Percentiles rank a stretch among this genome's conserved stretches.
phyloP scores from a whole-genome alignment of 2,797 vertebrate species.

The Hafferia zeledoni region DNA sequence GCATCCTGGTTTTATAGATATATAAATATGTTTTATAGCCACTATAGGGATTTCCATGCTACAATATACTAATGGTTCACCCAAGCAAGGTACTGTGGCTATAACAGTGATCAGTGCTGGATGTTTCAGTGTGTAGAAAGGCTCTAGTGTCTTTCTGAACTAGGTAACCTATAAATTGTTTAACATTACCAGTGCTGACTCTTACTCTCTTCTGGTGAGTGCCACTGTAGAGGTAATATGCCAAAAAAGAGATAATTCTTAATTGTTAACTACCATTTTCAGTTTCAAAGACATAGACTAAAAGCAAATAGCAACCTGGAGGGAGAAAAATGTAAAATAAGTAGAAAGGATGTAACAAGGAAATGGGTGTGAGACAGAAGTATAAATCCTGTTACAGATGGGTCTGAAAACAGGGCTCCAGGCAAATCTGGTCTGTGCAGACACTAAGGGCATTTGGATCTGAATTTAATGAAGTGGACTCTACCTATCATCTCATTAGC shows the following conservation, averaged over 20 bases:
- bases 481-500: background rate
- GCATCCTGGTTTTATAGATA: constrained; percentile 46
- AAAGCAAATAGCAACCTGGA: background rate
- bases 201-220: constrained; percentile 13
- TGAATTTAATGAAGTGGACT: background rate
- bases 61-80: constrained; percentile 38
- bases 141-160: constrained; percentile 24
- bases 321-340: background rate
- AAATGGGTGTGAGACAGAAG: background rate
- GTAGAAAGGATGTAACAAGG: background rate
- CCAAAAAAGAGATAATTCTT: constrained; percentile 8
- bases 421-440: background rate
- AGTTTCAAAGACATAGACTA: background rate
- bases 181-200: constrained; percentile 3
- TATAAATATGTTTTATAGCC: constrained; percentile 63
- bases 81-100: constrained; percentile 2
- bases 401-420: background rate
- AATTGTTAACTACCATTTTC: constrained; percentile 18
- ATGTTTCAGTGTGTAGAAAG: background rate
- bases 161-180: constrained; percentile 42
- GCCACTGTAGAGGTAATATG: background rate
- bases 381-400: background rate
- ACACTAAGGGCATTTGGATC: background rate
- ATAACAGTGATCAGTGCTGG: constrained; percentile 32
- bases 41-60: constrained; percentile 13